Base-by-base conservation (phyloP, 1,140 invertebrate genomes). In the Radopholus similis region DNA sequence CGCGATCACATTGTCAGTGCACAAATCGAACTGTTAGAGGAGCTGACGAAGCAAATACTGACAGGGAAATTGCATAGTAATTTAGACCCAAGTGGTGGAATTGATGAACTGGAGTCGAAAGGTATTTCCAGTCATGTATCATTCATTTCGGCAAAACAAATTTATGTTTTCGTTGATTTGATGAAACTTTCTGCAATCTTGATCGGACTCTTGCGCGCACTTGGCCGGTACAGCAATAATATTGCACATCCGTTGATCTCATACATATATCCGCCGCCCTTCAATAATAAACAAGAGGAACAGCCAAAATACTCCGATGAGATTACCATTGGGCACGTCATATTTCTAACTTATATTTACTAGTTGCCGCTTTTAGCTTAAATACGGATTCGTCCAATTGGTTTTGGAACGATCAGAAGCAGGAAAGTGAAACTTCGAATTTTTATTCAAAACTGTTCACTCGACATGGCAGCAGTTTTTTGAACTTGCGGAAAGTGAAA, bases 171-270 rank as follows among this genome's bases (percentile, higher is more conserved):
- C 81, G 80, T 65, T 11, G 72, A 81, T 67, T 37, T 71, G n/a
- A 77, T 81, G 67, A 77, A 70, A 55, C 2, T 76, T 4, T 30
- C 75, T 9, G 77, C 58, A n/a, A 74, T 81, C 60, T 47, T 79
- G 11, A 44, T 83, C 34, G 78, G 78, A n/a, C 55, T 75, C 15
- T 55, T 77, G 3, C 56, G 78, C 3, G 70, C 78, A 11, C 56
- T 81, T 40, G 49, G 59, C 18, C 32, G 81, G 42, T 67, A 68
- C 40, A 64, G 69, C 58, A 26, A 28, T n/a, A 18, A 67, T 47
- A n/a, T 64, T 34, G 37, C 69, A 51, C 26, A 42, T 26, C 62
- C 73, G 23, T 54, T 77, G 9, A 70, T 80, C 44, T 57, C 64
- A 6, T 42, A 71, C 15, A 63, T 78, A n/a, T 82, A 66, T 55